A percentile compares a stretch with the other conserved stretches of the same genome.
Evolutionary conservation across 2,888 invertebrate species (phyloP).

Genomic region (Dolichopus griseipennis): DNA sequence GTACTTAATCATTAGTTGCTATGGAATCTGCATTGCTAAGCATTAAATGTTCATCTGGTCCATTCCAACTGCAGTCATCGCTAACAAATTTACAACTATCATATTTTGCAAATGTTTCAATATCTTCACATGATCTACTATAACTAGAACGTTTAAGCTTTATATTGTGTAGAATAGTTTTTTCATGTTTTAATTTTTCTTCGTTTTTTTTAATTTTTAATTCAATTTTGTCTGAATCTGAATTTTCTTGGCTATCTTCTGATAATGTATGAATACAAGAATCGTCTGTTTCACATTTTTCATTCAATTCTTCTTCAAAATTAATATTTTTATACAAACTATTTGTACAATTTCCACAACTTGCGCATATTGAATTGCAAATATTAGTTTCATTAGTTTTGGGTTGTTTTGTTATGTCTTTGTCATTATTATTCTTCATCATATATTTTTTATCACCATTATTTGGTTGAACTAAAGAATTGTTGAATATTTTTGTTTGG

Average conservation of each 20-base stretch:
- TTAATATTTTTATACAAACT: neutral
- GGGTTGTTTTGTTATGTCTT: neutral
- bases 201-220: conserved; percentile 14
- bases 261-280: neutral
- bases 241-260: neutral
- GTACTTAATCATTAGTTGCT: conserved; percentile 18
- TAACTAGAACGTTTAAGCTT: conserved; percentile 22
- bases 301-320: conserved; percentile 9
- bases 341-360: neutral
- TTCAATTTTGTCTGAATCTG: neutral
- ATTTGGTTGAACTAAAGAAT: neutral
- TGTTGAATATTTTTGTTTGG: neutral
- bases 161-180: conserved; percentile 18
- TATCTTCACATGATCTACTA: conserved; percentile 22
- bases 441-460: too few relatives aligned
- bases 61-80: neutral
- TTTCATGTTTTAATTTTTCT: conserved; percentile 19
- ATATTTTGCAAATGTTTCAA: conserved; percentile 13
- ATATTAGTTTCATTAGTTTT: neutral
- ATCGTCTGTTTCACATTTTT: conserved; percentile 11
- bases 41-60: neutral
- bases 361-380: neutral
- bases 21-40: conserved; percentile 9
- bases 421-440: neutral
- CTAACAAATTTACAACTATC: conserved; percentile 10